Evolutionary conservation across 2,888 invertebrate species (phyloP).

Genomic region (Xestia rhomboidea): DNA sequence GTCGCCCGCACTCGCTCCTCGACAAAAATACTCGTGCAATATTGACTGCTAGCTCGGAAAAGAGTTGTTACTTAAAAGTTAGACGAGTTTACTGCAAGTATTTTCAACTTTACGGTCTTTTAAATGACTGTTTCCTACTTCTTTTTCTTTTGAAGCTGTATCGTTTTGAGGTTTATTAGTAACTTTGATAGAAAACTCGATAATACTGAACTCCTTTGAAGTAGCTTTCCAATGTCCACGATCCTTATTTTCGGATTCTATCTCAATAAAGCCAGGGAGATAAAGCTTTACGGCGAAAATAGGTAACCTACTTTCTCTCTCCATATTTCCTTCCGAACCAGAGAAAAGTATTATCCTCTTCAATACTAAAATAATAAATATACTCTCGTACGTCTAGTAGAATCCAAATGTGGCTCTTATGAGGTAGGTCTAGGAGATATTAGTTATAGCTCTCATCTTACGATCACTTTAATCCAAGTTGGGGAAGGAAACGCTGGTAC

Average conservation of each 20-base stretch:
- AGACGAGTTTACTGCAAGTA: constrained; percentile 63
- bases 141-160: constrained; percentile 20
- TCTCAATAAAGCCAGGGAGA: constrained; percentile 37
- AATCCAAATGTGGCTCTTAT: constrained; percentile 64
- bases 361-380: constrained; percentile 64
- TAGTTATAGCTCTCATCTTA: constrained; percentile 49
- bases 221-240: neutral
- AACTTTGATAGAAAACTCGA: constrained; percentile 13
- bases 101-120: constrained; percentile 42
- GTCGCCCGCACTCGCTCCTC: constrained; percentile 72
- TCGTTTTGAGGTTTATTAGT: constrained; percentile 43
- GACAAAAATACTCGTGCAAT: constrained; percentile 67
- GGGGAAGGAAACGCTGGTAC: constrained; percentile 52
- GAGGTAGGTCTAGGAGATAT: constrained; percentile 63
- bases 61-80: constrained; percentile 67
- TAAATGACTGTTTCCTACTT: constrained; percentile 30
- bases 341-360: constrained; percentile 53
- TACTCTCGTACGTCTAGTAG: constrained; percentile 44
- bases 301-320: constrained; percentile 45
- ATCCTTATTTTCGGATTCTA: constrained; percentile 40
- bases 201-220: constrained; percentile 19
- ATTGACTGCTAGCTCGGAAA: constrained; percentile 66
- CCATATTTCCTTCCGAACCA: constrained; percentile 35
- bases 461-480: constrained; percentile 60
- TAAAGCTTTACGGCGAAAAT: constrained; percentile 43